These are phyloP conservation scores for Drosophila ambigua DNA, from an alignment of 1,140 invertebrate species.

Conservation along the genomic window DNA sequence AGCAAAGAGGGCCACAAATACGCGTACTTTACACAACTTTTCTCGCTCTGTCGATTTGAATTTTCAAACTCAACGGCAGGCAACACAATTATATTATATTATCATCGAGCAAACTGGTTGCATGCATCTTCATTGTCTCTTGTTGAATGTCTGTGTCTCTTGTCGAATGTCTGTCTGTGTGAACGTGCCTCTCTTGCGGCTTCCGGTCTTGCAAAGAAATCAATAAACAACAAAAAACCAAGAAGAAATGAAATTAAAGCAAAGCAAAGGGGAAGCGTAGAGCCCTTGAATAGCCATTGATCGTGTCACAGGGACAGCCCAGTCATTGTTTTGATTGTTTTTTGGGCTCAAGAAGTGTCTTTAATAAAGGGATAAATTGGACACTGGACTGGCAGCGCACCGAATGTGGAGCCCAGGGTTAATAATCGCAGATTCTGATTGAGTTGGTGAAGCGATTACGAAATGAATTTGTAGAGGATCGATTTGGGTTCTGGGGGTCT, in stretches of 20 bases:
- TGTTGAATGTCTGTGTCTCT: not conserved
- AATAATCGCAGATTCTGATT: too few relatives aligned
- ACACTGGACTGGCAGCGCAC: not conserved
- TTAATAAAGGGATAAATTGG: conserved; percentile 18
- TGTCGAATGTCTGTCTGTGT: conserved; percentile 22
- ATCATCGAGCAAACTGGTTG: conserved; percentile 48
- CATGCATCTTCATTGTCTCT: conserved; percentile 56
- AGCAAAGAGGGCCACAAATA: conserved; percentile 43
- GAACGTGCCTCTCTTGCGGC: conserved; percentile 62
- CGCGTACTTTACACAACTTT: conserved; percentile 24
- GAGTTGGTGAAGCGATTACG: too few relatives aligned
- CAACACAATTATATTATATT: conserved; percentile 26
- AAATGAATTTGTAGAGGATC: too few relatives aligned
- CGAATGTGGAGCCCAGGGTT: too few relatives aligned
- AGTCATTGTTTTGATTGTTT: conserved; percentile 39
- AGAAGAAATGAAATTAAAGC: conserved; percentile 18
- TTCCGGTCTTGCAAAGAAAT: conserved; percentile 74
- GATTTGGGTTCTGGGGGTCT: too few relatives aligned
- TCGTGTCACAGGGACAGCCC: conserved; percentile 33
- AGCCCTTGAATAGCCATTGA: conserved; percentile 66
- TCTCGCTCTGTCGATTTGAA: conserved; percentile 50
- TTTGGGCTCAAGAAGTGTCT: conserved; percentile 5
- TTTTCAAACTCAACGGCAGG: conserved; percentile 26
- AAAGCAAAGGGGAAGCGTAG: conserved; percentile 15
- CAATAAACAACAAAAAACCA: conserved; percentile 39